Evolutionary conservation across 2,888 invertebrate species (phyloP), one percentile per base, ranked within the genome.

Genomic region (Dione juno): DNA sequence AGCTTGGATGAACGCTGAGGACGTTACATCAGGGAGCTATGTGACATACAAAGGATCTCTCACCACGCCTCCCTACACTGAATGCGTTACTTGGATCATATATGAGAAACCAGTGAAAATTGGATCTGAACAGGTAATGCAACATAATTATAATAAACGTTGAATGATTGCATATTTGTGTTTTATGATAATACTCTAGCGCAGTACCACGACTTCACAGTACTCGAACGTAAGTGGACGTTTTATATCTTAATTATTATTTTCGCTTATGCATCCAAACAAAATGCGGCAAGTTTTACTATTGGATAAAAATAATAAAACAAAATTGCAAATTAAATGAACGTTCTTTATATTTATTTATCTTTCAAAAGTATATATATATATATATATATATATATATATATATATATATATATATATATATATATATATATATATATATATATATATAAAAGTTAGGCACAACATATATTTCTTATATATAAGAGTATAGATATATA

Each of bases 1-100:
- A 45, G 94, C 95, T 0, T 96, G 96, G 95, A 95, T 96, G 87
- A 93, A 95, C 76, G 90, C 95, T 66, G 94, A 94, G 76, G 95
- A 96, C 78, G 88, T 96, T 69, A 94, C 94, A 77, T 95, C 95
- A 77, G 95, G 96, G 78, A 95, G 94, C 77, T 96, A 96, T 81
- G 96, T 95, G 67, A 95, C 96, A 0, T 96, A 96, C 82, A 95
- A 95, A 81, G 96, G 96, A 6, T 96, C 96, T 0, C 83, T 96
- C 73, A 96, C 96, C 3, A 96, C 96, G 6, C 95, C 95, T 66
- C 96, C 96, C 0, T 96, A 95, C 81, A 94, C 95, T 57, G 96
- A 96, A 80, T 95, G 95, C 78, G 96, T 96, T 59, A 96, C 95
- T 6, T 96, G 96, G 96, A 96, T 96, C 74, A 94, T 96, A 70